Evolutionary conservation across 2,113 vertebrate genomes (phyloP).

Genomic region (Stegastes partitus): DNA sequence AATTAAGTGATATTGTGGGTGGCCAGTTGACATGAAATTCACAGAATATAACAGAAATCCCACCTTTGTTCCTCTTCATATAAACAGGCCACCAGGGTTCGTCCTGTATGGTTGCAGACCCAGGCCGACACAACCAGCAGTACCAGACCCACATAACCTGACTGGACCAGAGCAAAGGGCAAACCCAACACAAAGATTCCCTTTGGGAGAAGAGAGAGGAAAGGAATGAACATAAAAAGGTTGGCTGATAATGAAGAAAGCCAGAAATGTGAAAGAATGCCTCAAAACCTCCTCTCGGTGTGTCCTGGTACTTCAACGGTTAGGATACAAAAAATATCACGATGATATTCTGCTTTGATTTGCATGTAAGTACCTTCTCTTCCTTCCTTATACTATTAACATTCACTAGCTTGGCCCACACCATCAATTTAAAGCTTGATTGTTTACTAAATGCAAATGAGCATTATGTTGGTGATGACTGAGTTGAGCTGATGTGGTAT

Average conservation of each 20-base stretch:
- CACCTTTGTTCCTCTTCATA: conserved; percentile 83
- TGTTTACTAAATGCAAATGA: too few species aligned
- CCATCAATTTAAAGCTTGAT: too few species aligned
- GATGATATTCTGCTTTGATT: not conserved
- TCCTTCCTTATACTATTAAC: not conserved
- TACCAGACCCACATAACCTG: conserved; percentile 84
- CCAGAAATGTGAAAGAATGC: not conserved
- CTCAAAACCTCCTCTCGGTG: not conserved
- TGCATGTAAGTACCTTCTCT: not conserved
- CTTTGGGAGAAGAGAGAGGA: conserved; percentile 59
- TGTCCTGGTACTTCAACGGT: not conserved
- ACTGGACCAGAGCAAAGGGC: conserved; percentile 85
- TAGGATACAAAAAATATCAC: too few species aligned
- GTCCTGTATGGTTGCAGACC: conserved; percentile 87
- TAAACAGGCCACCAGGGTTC: conserved; percentile 85
- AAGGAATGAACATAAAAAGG: not conserved
- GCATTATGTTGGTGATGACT: too few species aligned
- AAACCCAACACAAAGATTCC: conserved; percentile 88
- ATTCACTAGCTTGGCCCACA: too few species aligned
- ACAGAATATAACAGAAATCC: not conserved
- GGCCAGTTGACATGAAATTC: too few species aligned
- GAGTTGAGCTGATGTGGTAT: too few species aligned
- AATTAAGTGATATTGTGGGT: not conserved
- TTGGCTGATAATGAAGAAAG: not conserved
- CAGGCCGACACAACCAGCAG: conserved; percentile 83